Conservation (phyloP, 35 echinoderm and acorn worm genomes). For the Ophiothrix spiculata region DNA sequence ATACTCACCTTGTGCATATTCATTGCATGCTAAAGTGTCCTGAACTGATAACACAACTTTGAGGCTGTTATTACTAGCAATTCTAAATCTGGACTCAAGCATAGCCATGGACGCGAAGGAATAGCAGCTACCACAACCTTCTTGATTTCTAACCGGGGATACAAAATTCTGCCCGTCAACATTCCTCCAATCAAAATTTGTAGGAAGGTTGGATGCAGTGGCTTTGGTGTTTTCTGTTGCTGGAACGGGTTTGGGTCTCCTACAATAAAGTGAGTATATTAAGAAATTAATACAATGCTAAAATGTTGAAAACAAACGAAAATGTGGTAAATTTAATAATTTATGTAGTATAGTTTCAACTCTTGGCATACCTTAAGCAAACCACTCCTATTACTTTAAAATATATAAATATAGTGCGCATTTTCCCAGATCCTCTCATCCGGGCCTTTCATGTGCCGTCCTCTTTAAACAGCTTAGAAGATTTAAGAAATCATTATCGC, state of each 20-base stretch:
- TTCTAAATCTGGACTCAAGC: constrained; percentile 44
- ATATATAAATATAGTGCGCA: no score
- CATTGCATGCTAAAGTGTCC: constrained; percentile 55
- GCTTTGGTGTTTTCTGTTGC: not conserved
- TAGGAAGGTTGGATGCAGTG: constrained; percentile 17
- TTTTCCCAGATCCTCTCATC: no score
- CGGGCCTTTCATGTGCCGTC: no score
- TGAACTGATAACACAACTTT: constrained; percentile 42
- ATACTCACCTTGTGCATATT: constrained; percentile 69
- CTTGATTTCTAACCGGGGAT: constrained; percentile 55
- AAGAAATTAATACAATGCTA: no score
- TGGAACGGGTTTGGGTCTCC: constrained; percentile 21
- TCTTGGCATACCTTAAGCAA: no score
- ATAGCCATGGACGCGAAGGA: constrained; percentile 61
- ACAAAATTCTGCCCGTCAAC: constrained; percentile 68
- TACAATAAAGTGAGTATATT: not conserved
- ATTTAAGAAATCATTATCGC: no score
- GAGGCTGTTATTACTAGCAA: constrained; percentile 58
- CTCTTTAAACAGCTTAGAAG: no score
- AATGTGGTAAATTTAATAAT: no score
- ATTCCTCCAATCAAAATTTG: constrained; percentile 57
- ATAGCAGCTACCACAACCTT: constrained; percentile 60
- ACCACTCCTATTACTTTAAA: no score
- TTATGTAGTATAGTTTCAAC: no score
- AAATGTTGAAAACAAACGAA: no score